Conservation (phyloP, 2,888 invertebrate genomes). For the Acleris cristana region DNA sequence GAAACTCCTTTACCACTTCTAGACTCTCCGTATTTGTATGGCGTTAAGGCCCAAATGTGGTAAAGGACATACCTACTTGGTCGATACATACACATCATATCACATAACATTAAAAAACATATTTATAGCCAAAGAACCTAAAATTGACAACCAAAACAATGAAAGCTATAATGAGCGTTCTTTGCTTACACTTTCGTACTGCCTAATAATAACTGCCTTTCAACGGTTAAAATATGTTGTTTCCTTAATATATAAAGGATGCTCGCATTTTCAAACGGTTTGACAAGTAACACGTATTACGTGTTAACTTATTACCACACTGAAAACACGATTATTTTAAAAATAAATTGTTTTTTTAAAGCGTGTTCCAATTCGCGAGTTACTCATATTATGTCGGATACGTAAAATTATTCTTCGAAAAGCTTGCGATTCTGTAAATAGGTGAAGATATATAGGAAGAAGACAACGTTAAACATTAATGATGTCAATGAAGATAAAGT, state of each 20-base stretch:
- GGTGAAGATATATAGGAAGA: constrained; percentile 39
- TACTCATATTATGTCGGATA: constrained; percentile 43
- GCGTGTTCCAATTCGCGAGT: constrained; percentile 48
- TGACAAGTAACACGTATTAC: constrained; percentile 7
- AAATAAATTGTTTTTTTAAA: constrained; percentile 49
- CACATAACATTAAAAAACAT: too few species aligned
- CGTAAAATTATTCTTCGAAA: constrained; percentile 38
- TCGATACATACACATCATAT: too few species aligned
- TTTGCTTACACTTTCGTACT: too few species aligned
- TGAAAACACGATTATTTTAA: constrained; percentile 40
- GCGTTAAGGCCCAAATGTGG: too few species aligned
- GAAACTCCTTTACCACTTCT: too few species aligned
- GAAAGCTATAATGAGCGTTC: too few species aligned
- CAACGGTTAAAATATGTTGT: neutral
- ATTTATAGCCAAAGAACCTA: too few species aligned
- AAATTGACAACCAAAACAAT: too few species aligned
- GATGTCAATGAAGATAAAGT: constrained; percentile 23
- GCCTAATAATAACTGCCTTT: too few species aligned
- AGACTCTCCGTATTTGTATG: too few species aligned
- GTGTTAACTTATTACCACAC: constrained; percentile 6
- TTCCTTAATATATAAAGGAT: neutral
- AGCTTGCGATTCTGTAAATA: constrained; percentile 29
- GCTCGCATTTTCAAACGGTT: neutral
- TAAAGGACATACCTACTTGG: too few species aligned
- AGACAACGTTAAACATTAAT: constrained; percentile 19